Conservation (phyloP, 2,113 vertebrate species). For the Natator depressus region DNA sequence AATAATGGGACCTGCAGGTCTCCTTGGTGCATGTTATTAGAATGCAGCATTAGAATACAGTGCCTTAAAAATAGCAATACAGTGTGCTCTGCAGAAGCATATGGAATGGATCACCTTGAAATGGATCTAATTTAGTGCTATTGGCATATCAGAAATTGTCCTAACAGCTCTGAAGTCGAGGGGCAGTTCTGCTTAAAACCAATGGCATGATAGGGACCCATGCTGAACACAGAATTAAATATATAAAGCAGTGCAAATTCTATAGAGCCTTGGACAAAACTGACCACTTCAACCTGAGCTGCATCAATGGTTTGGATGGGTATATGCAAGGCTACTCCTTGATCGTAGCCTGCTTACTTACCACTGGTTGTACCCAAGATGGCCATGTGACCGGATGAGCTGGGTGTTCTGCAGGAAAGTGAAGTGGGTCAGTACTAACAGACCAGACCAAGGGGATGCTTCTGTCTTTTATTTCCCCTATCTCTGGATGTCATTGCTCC, state of each 20-base stretch:
- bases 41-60: accelerated
- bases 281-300: neutral
- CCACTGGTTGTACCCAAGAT: neutral
- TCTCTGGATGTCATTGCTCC: neutral
- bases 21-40: neutral
- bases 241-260: neutral
- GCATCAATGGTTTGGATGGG: neutral
- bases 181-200: neutral
- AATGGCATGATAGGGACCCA: neutral
- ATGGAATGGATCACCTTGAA: constrained; percentile 36
- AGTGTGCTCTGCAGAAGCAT: neutral
- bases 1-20: neutral
- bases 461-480: neutral
- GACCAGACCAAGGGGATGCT: neutral
- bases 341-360: neutral
- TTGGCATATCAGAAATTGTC: constrained; percentile 28
- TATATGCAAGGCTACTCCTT: neutral
- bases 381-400: accelerated
- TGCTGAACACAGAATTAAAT: neutral
- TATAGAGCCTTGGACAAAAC: neutral
- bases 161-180: neutral
- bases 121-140: constrained; percentile 19
- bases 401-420: neutral
- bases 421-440: neutral
- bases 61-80: neutral